A percentile compares a stretch with the other conserved stretches of the same genome.
phyloP scores from a whole-genome alignment of 1,140 invertebrate genomes.

The Adoxophyes honmai region DNA sequence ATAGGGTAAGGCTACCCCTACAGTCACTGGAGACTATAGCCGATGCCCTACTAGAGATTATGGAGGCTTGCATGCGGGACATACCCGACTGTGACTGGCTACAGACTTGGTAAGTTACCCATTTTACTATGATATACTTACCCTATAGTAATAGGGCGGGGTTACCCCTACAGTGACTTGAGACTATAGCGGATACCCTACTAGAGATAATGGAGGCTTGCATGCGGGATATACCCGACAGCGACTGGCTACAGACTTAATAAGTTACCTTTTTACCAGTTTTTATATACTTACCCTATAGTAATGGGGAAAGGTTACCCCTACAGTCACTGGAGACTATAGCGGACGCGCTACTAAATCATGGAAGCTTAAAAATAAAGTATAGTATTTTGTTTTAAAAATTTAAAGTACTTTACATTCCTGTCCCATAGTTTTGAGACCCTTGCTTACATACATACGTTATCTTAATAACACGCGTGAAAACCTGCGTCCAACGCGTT shows the following conservation, averaged over 20 bases:
- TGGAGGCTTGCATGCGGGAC: constrained; percentile 97
- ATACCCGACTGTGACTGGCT: constrained; percentile 97
- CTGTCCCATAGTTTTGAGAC: too few species aligned
- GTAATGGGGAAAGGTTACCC: constrained; percentile 91
- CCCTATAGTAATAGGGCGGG: constrained; percentile 86
- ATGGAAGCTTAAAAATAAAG: constrained; percentile 98
- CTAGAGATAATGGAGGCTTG: constrained; percentile 98
- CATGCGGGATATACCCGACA: constrained; percentile 94
- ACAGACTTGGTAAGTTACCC: constrained; percentile 87
- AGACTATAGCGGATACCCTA: constrained; percentile 96
- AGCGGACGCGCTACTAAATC: constrained; percentile 96
- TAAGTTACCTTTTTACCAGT: too few species aligned
- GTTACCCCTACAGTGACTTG: constrained; percentile 91
- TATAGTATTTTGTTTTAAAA: too few species aligned
- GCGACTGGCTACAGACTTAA: constrained; percentile 97
- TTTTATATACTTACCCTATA: constrained; percentile 64
- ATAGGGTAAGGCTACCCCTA: constrained; percentile 91
- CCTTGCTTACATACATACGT: too few species aligned
- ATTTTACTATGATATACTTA: constrained; percentile 63
- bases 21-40: constrained; percentile 96
- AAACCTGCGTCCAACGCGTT: too few species aligned
- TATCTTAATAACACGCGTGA: too few species aligned
- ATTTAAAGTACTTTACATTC: too few species aligned
- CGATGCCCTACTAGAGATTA: constrained; percentile 97
- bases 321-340: constrained; percentile 96